Conservation (phyloP, 2,113 vertebrate species). For the Numida meleagris region DNA sequence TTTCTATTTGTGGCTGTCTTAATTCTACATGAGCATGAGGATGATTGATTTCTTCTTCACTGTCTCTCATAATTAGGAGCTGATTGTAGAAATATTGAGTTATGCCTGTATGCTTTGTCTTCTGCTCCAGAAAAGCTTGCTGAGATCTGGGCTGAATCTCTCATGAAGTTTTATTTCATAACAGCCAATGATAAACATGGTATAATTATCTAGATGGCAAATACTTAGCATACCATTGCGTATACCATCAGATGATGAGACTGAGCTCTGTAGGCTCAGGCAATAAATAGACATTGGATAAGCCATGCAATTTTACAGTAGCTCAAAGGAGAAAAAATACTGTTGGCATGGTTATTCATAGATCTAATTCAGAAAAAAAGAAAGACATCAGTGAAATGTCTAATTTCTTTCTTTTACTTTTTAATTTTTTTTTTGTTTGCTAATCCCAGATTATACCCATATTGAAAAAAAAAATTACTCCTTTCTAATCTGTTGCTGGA, state of each 20-base stretch:
- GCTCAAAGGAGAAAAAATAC: background rate
- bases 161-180: background rate
- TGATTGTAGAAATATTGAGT: background rate
- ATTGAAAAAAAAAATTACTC: background rate
- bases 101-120: background rate
- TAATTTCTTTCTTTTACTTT: background rate
- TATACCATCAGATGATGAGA: background rate
- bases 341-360: background rate
- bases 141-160: background rate
- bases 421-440: background rate
- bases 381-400: background rate
- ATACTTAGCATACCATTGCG: background rate
- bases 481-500: background rate
- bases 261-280: background rate
- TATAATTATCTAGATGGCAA: background rate
- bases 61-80: background rate
- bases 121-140: background rate
- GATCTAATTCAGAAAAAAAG: background rate
- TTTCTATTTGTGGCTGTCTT: background rate
- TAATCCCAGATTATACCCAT: background rate
- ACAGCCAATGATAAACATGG: background rate
- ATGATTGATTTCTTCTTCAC: background rate
- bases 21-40: background rate
- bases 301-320: background rate
- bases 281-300: background rate